Conservation (phyloP, 2,113 vertebrate species). For the Sturnira hondurensis region DNA sequence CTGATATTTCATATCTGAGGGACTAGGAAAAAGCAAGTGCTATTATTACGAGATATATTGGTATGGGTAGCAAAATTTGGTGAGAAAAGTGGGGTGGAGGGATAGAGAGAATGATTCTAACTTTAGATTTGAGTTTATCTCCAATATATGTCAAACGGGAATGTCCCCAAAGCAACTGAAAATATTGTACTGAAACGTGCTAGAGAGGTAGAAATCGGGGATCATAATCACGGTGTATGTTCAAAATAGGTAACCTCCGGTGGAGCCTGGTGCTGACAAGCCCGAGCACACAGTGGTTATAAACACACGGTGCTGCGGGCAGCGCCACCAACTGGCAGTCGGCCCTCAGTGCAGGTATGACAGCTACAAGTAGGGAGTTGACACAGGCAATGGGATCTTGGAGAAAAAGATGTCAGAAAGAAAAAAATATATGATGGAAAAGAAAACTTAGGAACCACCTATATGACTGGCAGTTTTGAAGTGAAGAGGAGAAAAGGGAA, state of each 20-base stretch:
- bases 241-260: not conserved
- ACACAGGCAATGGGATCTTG: rapidly evolving
- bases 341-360: not conserved
- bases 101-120: not conserved
- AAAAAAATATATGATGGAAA: not conserved
- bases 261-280: rapidly evolving
- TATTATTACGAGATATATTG: not conserved
- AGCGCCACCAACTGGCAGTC: rapidly evolving
- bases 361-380: rapidly evolving
- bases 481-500: not conserved
- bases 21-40: not conserved
- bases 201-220: not conserved
- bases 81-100: not conserved
- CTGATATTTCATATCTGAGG: not conserved
- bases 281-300: no score
- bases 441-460: not conserved
- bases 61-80: not conserved
- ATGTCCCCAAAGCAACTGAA: not conserved
- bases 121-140: not conserved
- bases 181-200: not conserved
- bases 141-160: not conserved
- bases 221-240: not conserved
- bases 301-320: rapidly evolving
- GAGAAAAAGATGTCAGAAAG: not conserved
- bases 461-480: not conserved